These are phyloP conservation scores for Nomada ruficornis DNA, from an alignment of 2,888 invertebrate genomes.

Conservation along the genomic window DNA sequence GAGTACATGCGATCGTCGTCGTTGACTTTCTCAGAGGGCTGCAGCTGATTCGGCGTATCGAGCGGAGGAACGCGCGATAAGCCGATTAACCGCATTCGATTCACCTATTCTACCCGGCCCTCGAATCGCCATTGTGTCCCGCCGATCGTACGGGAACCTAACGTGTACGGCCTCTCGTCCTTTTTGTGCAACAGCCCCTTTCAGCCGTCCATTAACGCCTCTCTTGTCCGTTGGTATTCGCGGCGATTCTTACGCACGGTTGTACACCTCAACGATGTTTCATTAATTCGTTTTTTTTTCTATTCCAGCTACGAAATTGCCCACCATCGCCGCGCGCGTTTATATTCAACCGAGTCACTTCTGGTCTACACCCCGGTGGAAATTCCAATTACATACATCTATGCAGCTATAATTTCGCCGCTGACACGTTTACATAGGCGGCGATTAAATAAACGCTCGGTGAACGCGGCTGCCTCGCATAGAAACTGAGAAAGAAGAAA, in stretches of 20 bases:
- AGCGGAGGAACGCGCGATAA: constrained; percentile 67
- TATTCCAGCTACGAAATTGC: constrained; percentile 32
- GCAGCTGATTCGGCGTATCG: constrained; percentile 68
- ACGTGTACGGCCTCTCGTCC: constrained; percentile 41
- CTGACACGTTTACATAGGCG: constrained; percentile 45
- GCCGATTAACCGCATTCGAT: constrained; percentile 73
- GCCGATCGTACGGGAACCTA: constrained; percentile 59
- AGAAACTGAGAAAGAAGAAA: constrained; percentile 18
- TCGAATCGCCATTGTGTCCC: constrained; percentile 66
- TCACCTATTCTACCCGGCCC: constrained; percentile 66
- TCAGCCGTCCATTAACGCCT: constrained; percentile 71
- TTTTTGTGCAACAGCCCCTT: constrained; percentile 61
- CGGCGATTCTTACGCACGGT: constrained; percentile 49
- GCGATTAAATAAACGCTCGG: constrained; percentile 7
- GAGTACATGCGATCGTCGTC: constrained; percentile 19
- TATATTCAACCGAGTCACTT: constrained; percentile 38
- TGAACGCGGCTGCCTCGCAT: neutral
- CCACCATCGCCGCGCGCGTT: constrained; percentile 2
- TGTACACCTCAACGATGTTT: constrained; percentile 61
- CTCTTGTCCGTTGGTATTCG: constrained; percentile 59
- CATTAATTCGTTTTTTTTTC: constrained; percentile 58
- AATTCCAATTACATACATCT: constrained; percentile 44
- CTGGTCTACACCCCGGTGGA: constrained; percentile 6
- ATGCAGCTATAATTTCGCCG: constrained; percentile 29
- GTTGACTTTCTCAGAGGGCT: constrained; percentile 41